phyloP scores from a whole-genome alignment of 2,113 vertebrate species.

The Oostethus manadensis region DNA sequence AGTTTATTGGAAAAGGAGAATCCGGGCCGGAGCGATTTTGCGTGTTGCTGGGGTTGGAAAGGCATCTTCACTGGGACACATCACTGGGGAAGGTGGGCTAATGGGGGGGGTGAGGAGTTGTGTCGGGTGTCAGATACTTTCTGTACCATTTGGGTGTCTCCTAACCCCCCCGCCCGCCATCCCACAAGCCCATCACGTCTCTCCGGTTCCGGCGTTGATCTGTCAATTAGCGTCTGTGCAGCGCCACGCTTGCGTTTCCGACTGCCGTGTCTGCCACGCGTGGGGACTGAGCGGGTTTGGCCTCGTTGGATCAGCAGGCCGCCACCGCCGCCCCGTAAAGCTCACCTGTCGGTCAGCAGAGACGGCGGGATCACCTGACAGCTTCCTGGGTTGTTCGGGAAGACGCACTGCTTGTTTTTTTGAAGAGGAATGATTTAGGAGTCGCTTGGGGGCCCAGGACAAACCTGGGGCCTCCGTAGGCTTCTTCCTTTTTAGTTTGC shows the following conservation, averaged over 20 bases:
- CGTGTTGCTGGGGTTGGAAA: no score
- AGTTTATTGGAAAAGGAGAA: no score
- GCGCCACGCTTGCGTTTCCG: no score
- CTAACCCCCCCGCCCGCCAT: conserved; percentile 13
- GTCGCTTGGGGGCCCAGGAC: no score
- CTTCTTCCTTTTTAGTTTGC: no score
- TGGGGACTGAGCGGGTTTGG: no score
- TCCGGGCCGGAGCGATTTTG: no score
- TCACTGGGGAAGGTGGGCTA: no score
- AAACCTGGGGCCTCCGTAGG: no score
- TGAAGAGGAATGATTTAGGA: conserved; percentile 5
- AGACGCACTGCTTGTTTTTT: neutral
- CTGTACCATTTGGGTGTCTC: conserved; percentile 41
- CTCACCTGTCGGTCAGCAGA: conserved; percentile 38
- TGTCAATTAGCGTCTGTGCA: conserved; percentile 48
- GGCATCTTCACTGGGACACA: no score
- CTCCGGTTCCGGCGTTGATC: conserved; percentile 49
- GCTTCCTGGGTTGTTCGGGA: neutral
- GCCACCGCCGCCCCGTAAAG: conserved; percentile 34
- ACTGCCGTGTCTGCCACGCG: no score
- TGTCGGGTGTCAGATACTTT: conserved; percentile 68
- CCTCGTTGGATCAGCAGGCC: conserved; percentile 49
- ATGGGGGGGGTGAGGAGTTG: conserved; percentile 39
- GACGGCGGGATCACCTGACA: conserved; percentile 21
- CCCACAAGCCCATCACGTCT: conserved; percentile 39